Percentiles rank a stretch among this genome's conserved stretches.
These are phyloP conservation scores for Danaus melanippus DNA, from an alignment of 1,140 invertebrate genomes.

Conservation along the genomic window DNA sequence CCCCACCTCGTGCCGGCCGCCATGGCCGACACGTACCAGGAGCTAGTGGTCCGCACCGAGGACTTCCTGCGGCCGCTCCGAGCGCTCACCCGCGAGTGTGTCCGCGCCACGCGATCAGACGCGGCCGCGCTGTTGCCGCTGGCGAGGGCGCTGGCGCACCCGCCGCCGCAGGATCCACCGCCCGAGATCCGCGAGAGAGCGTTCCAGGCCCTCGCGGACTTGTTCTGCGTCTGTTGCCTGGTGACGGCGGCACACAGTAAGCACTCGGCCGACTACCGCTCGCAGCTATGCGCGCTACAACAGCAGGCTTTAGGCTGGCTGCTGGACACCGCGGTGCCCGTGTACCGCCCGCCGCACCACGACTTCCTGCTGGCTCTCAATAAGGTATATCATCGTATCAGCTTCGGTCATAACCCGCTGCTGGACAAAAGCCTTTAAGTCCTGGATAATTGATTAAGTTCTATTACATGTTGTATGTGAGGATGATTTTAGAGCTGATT, in stretches of 20 bases:
- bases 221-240: slow-evolving; percentile 89
- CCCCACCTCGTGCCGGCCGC: slow-evolving; percentile 83
- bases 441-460: no score
- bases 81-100: slow-evolving; percentile 88
- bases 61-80: slow-evolving; percentile 91
- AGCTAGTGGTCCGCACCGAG: slow-evolving; percentile 89
- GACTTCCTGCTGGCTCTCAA: slow-evolving; percentile 87
- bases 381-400: slow-evolving; percentile 71
- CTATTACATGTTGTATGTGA: no score
- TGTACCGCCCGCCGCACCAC: slow-evolving; percentile 80
- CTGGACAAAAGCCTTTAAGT: no score
- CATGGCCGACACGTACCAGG: slow-evolving; percentile 86
- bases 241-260: slow-evolving; percentile 78
- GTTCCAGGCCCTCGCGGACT: slow-evolving; percentile 86
- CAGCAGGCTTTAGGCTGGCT: slow-evolving; percentile 81
- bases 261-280: slow-evolving; percentile 80
- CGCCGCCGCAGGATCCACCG: slow-evolving; percentile 51
- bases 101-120: slow-evolving; percentile 75
- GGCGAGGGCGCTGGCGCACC: slow-evolving; percentile 44
- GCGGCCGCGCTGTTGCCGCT: slow-evolving; percentile 48
- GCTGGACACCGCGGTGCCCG: slow-evolving; percentile 81
- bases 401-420: no score
- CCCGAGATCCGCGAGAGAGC: slow-evolving; percentile 82
- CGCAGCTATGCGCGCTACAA: slow-evolving; percentile 66
- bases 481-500: no score